A percentile compares a stretch with the other conserved stretches of the same genome.
Conservation (phyloP, 2,888 invertebrate species). For the Trissonchulus latispiculum region DNA sequence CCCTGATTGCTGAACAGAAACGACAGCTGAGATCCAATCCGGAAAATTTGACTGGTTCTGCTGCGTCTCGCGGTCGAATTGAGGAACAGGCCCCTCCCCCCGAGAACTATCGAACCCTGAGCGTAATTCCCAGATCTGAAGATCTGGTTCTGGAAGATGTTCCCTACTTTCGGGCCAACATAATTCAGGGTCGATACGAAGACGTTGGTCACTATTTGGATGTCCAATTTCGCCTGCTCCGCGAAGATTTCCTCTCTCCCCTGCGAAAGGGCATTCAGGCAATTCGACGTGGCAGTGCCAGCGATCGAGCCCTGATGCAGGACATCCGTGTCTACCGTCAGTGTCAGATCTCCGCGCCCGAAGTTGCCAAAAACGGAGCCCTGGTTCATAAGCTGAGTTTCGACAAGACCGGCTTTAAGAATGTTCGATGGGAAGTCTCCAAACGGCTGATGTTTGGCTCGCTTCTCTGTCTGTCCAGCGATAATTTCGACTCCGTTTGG, state of each 20-base stretch:
- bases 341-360: conserved; percentile 26
- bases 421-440: conserved; percentile 47
- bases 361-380: conserved; percentile 28
- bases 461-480: conserved; percentile 60
- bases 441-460: conserved; percentile 62
- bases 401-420: conserved; percentile 23
- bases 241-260: conserved; percentile 69
- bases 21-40: not conserved
- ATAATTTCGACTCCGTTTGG: conserved; percentile 57
- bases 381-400: conserved; percentile 26
- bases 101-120: conserved; percentile 45
- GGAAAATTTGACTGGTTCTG: not conserved
- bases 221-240: conserved; percentile 63
- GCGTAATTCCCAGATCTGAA: conserved; percentile 41
- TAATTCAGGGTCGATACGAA: conserved; percentile 56
- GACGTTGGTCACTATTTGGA: conserved; percentile 63
- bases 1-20: not conserved
- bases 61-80: not conserved
- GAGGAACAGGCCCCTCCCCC: conserved; percentile 41
- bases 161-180: conserved; percentile 54
- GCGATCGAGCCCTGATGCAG: not conserved
- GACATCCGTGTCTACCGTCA: conserved; percentile 24
- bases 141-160: conserved; percentile 41
- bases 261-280: conserved; percentile 57
- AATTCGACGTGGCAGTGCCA: not conserved